These are phyloP conservation scores for Saccostrea glomerata DNA, from an alignment of 1,140 invertebrate species.

Conservation along the genomic window DNA sequence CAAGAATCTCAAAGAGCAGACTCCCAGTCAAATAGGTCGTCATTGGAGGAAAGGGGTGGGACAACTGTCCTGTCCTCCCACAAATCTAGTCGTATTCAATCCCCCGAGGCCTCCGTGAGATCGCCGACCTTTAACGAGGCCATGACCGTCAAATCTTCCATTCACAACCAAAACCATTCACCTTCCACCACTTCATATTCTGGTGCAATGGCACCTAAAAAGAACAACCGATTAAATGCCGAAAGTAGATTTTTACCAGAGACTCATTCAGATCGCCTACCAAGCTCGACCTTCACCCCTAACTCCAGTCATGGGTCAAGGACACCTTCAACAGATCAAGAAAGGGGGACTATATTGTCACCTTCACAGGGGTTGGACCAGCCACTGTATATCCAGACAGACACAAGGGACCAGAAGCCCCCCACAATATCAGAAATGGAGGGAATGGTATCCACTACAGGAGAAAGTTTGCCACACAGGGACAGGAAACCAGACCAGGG, in stretches of 20 bases:
- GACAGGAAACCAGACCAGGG: constrained; percentile 16
- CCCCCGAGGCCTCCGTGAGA: background rate
- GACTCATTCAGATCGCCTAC: background rate
- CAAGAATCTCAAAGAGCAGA: constrained; percentile 10
- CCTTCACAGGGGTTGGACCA: background rate
- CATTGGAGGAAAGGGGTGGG: background rate
- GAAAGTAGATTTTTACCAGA: background rate
- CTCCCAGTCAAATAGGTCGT: background rate
- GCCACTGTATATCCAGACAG: constrained; percentile 22
- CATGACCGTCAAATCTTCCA: background rate
- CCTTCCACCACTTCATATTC: background rate
- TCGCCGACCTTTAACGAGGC: background rate
- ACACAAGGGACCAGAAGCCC: constrained; percentile 16
- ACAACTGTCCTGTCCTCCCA: background rate
- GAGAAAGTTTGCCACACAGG: background rate
- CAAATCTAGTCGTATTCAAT: constrained; percentile 26
- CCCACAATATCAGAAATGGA: background rate
- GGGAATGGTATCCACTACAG: background rate
- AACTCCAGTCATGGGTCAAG: constrained; percentile 20
- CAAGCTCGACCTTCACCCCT: constrained; percentile 2
- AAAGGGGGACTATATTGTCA: background rate
- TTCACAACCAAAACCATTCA: constrained; percentile 20
- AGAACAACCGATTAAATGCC: constrained; percentile 3
- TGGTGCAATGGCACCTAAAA: background rate
- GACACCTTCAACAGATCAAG: constrained; percentile 13